Evolutionary conservation across 2,113 vertebrate genomes (phyloP).

Genomic region (rat (Rattus norvegicus)): GRCr8 NC_086032.1:85547001-85547500

Average conservation of each 20-base stretch:
- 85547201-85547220: no score
- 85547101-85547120: background rate
- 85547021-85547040: no score
- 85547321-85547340: background rate
- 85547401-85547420: background rate
- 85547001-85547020: no score
- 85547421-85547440: background rate
- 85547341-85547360: background rate
- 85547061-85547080: no score
- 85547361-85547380: background rate
- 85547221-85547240: background rate
- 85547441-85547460: background rate
- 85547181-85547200: background rate
- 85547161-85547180: background rate
- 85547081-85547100: no score
- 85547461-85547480: background rate
- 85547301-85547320: background rate
- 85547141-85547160: background rate
- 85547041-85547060: no score
- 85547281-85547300: background rate
- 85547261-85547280: background rate
- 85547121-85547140: constrained; percentile 36
- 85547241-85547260: background rate
- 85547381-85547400: background rate
- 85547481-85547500: background rate